Evolutionary conservation across 2,797 vertebrate genomes (phyloP).

Genomic region (Cheirogaleus major): DNA sequence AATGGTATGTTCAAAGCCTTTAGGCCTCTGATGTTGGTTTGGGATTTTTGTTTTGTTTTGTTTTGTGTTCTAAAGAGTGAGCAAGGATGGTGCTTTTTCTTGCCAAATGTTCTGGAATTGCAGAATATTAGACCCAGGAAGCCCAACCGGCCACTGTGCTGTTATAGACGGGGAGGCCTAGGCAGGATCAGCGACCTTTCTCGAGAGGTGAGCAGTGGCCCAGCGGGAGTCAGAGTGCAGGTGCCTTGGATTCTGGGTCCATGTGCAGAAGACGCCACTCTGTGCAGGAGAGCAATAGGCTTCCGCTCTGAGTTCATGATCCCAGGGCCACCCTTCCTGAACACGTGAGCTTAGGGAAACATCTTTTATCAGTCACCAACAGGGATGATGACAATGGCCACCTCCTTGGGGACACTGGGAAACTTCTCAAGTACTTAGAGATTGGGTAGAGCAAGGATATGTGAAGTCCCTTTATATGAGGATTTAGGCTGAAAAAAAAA

Average conservation of each 20-base stretch:
- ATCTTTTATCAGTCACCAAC: neutral
- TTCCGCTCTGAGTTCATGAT: accelerated
- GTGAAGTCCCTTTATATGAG: neutral
- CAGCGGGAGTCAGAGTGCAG: neutral
- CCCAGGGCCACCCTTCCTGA: neutral
- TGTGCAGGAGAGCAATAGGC: accelerated
- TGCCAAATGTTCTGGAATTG: neutral
- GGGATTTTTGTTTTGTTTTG: constrained; percentile 35
- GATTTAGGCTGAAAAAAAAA: neutral
- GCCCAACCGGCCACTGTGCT: accelerated
- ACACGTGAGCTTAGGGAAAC: neutral
- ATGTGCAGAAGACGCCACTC: accelerated
- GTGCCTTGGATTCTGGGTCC: neutral
- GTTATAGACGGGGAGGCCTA: accelerated
- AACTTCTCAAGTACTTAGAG: neutral
- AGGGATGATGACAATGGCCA: neutral
- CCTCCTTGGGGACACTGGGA: neutral
- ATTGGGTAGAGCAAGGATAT: neutral
- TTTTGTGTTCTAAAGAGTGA: neutral
- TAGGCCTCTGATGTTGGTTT: constrained; percentile 53
- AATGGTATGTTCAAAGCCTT: constrained; percentile 67
- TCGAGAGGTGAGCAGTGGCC: neutral
- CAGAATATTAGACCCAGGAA: neutral
- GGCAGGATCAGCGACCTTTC: neutral
- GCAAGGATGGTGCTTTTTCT: neutral